Percentiles rank a stretch among this genome's conserved stretches.
Evolutionary conservation across 2,797 vertebrate species (phyloP).

Genomic region (Enteromius unitaeniatus): DNA sequence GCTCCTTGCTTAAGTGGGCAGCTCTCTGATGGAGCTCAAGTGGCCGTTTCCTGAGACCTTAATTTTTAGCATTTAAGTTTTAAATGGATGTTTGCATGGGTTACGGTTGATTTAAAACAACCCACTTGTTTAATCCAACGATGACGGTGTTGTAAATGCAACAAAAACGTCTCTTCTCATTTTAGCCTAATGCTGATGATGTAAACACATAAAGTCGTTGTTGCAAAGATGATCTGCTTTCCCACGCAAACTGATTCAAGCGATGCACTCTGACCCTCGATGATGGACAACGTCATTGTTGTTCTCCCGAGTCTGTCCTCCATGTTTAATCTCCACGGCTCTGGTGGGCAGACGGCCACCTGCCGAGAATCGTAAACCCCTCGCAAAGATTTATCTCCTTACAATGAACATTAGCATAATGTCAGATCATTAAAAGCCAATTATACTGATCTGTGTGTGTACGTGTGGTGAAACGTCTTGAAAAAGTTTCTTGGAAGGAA

Average conservation of each 20-base stretch:
- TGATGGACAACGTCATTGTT: slow-evolving; percentile 32
- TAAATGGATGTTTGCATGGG: slow-evolving; percentile 10
- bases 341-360: slow-evolving; percentile 67
- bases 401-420: slow-evolving; percentile 80
- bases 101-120: slow-evolving; percentile 18
- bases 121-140: slow-evolving; percentile 1
- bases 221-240: slow-evolving; percentile 35
- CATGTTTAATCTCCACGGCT: slow-evolving; percentile 56
- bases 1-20: slow-evolving; percentile 53
- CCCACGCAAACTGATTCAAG: slow-evolving; percentile 38
- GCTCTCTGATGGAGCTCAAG: slow-evolving; percentile 44
- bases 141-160: slow-evolving; percentile 14
- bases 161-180: not conserved
- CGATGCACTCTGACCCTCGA: slow-evolving; percentile 55
- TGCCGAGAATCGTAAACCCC: slow-evolving; percentile 67
- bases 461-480: slow-evolving; percentile 44
- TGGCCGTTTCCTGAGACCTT: slow-evolving; percentile 30
- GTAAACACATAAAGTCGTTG: slow-evolving; percentile 20
- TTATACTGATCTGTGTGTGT: slow-evolving; percentile 66
- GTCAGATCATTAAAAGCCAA: slow-evolving; percentile 83
- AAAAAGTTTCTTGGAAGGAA: slow-evolving; percentile 38
- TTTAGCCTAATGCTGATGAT: slow-evolving; percentile 25
- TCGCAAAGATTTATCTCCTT: slow-evolving; percentile 73
- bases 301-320: slow-evolving; percentile 46
- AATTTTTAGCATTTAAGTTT: slow-evolving; percentile 5